A percentile compares a stretch with the other conserved stretches of the same genome.
These are phyloP conservation scores for Agraylea sexmaculata DNA, from an alignment of 1,140 invertebrate genomes.

Conservation along the genomic window DNA sequence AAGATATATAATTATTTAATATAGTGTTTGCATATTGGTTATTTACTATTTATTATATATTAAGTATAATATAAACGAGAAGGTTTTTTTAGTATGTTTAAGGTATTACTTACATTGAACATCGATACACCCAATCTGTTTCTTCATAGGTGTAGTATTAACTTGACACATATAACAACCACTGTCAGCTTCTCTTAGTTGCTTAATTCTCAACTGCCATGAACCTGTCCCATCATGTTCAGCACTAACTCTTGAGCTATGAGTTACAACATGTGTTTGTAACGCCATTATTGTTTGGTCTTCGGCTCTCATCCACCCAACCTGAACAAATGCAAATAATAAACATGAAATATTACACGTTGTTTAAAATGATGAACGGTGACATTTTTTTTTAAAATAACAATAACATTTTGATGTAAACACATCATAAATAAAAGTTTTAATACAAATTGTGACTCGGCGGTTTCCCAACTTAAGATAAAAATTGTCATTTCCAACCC, in stretches of 20 bases:
- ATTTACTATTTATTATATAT: too few relatives aligned
- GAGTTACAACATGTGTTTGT: slow-evolving; percentile 76
- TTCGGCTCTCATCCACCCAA: slow-evolving; percentile 82
- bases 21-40: too few relatives aligned
- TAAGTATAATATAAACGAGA: too few relatives aligned
- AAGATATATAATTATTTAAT: too few relatives aligned
- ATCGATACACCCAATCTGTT: slow-evolving; percentile 76
- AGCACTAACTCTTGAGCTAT: slow-evolving; percentile 70
- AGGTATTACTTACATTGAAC: slow-evolving; percentile 58
- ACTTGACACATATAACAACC: slow-evolving; percentile 81
- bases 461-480: too few relatives aligned
- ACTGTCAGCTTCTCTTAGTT: slow-evolving; percentile 57
- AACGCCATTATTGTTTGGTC: slow-evolving; percentile 80
- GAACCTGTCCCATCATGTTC: slow-evolving; percentile 62
- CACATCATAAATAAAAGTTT: too few relatives aligned
- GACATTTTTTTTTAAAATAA: too few relatives aligned
- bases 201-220: slow-evolving; percentile 67
- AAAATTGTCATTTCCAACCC: too few relatives aligned
- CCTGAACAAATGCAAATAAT: slow-evolving; percentile 47
- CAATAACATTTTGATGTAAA: too few relatives aligned
- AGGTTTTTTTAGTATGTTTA: too few relatives aligned
- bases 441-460: too few relatives aligned
- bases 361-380: too few relatives aligned
- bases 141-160: slow-evolving; percentile 81
- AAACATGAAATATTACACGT: slow-evolving; percentile 11